These are phyloP conservation scores for Eueides isabella DNA, from an alignment of 1,140 invertebrate genomes.

Conservation along the genomic window DNA sequence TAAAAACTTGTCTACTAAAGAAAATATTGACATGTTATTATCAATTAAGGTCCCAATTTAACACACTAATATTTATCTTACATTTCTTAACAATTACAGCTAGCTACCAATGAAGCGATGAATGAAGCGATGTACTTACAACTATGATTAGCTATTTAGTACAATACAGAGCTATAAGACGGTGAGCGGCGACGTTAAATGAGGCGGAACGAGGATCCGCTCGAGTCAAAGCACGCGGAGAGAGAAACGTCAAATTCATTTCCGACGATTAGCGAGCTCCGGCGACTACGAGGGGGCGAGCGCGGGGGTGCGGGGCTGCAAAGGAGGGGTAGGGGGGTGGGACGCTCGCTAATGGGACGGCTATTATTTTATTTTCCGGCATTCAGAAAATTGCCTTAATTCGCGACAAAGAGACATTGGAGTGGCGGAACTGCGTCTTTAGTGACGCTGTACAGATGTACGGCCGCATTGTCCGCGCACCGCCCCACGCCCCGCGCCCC, in stretches of 20 bases:
- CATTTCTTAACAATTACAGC: neutral
- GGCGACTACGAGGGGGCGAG: conserved; percentile 20
- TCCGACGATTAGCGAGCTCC: conserved; percentile 69
- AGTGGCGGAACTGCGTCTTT: conserved; percentile 54
- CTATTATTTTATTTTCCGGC: conserved; percentile 78
- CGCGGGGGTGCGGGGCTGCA: conserved; percentile 19
- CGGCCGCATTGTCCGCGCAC: conserved; percentile 29
- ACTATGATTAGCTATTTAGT: neutral
- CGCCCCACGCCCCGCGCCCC: neutral
- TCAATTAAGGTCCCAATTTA: too few relatives aligned
- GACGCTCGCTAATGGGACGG: conserved; percentile 61
- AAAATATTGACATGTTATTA: too few relatives aligned
- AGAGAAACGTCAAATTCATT: conserved; percentile 73
- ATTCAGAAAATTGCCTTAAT: conserved; percentile 75
- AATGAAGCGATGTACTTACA: neutral
- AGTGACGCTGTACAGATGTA: conserved; percentile 36
- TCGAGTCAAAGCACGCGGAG: conserved; percentile 56
- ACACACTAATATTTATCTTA: too few relatives aligned
- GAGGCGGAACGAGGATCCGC: conserved; percentile 52
- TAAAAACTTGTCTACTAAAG: too few relatives aligned
- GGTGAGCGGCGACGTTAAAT: conserved; percentile 52
- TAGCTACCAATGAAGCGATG: too few relatives aligned
- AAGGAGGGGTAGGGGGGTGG: conserved; percentile 11
- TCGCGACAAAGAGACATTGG: conserved; percentile 63
- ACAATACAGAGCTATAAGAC: neutral